Evolutionary conservation across 2,888 invertebrate genomes (phyloP).

Genomic region (Marasmarcha lunaedactyla): DNA sequence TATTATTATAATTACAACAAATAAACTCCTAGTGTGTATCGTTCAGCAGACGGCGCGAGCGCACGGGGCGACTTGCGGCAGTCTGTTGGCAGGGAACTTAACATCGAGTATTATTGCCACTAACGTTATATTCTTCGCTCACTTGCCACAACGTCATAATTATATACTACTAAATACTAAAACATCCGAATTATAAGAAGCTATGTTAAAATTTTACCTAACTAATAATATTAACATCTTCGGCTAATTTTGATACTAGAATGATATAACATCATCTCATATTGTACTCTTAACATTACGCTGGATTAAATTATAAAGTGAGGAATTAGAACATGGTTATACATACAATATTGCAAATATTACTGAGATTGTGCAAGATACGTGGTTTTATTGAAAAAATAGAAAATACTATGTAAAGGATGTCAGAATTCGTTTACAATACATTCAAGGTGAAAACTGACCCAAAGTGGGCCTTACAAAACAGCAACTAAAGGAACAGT

Average conservation of each 20-base stretch:
- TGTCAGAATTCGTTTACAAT: conserved; percentile 12
- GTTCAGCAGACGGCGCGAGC: conserved; percentile 29
- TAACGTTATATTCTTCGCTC: conserved; percentile 43
- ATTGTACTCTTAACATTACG: conserved; percentile 72
- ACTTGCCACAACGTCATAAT: conserved; percentile 55
- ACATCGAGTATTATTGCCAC: conserved; percentile 68
- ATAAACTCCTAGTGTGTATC: conserved; percentile 57
- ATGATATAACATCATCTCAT: conserved; percentile 69
- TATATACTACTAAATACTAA: conserved; percentile 65
- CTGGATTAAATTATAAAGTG: conserved; percentile 58
- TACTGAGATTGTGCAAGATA: conserved; percentile 69
- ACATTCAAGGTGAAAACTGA: conserved; percentile 25
- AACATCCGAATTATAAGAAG: conserved; percentile 71
- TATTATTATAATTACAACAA: conserved; percentile 71
- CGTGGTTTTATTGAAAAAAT: conserved; percentile 42
- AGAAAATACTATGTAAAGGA: conserved; percentile 37
- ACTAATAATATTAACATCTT: conserved; percentile 71
- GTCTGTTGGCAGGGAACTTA: conserved; percentile 44
- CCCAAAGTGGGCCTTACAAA: conserved; percentile 23
- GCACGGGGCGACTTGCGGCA: conserved; percentile 18
- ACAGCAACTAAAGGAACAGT: conserved; percentile 62
- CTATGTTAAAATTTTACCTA: conserved; percentile 69
- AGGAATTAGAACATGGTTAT: conserved; percentile 53
- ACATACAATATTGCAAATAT: conserved; percentile 69
- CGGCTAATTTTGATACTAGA: conserved; percentile 72